Evolutionary conservation across 2,888 invertebrate genomes (phyloP).

Genomic region (Ceraclea dissimilis): DNA sequence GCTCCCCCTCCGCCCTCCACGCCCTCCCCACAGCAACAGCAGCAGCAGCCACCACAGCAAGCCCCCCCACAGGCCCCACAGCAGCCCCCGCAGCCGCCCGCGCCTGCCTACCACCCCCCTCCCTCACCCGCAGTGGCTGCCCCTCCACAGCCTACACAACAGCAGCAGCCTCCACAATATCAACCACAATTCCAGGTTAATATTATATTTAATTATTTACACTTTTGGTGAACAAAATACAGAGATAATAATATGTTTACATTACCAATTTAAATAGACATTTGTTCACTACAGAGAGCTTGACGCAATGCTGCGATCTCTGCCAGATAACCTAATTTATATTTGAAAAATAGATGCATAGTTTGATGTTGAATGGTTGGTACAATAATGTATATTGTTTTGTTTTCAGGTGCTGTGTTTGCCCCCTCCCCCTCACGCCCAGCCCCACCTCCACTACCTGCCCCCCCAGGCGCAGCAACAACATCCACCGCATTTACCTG

Average conservation of each 20-base stretch:
- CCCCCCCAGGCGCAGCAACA: conserved; percentile 45
- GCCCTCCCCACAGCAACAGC: conserved; percentile 39
- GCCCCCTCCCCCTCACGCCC: conserved; percentile 32
- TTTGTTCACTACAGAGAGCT: no score
- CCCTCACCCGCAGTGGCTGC: conserved; percentile 33
- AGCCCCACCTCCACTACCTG: conserved; percentile 35
- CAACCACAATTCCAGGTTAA: conserved; percentile 32
- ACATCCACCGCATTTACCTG: conserved; percentile 21
- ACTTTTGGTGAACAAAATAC: conserved; percentile 19
- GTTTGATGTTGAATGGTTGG: no score
- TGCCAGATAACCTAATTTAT: no score
- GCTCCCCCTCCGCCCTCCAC: conserved; percentile 50
- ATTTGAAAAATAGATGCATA: neutral
- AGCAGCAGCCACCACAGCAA: conserved; percentile 31
- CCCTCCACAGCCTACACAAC: conserved; percentile 29
- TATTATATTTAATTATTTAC: conserved; percentile 26
- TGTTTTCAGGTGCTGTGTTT: conserved; percentile 11
- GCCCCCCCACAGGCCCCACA: conserved; percentile 33
- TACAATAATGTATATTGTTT: neutral
- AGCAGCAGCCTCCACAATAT: conserved; percentile 43
- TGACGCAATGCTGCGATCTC: no score
- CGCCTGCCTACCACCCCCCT: conserved; percentile 36
- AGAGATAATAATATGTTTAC: no score
- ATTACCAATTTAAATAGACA: no score
- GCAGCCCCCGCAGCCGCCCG: conserved; percentile 39